A percentile compares a stretch with the other conserved stretches of the same genome.
Conservation (phyloP, 2,888 invertebrate genomes). For the Tenthredo livida region DNA sequence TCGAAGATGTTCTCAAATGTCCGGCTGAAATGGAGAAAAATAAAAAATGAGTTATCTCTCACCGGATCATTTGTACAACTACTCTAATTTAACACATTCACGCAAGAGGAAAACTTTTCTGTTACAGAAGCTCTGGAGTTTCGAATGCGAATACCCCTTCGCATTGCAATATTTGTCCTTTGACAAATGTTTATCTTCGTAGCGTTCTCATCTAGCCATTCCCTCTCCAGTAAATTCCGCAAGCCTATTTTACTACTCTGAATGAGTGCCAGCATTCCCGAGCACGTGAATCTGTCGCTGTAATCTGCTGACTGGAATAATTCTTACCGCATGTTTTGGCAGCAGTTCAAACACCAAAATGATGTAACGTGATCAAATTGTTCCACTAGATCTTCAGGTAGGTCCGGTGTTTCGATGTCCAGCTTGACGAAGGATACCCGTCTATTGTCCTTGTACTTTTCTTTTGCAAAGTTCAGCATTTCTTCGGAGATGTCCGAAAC, state of each 20-base stretch:
- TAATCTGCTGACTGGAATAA: background rate
- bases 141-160: background rate
- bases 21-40: slow-evolving; percentile 64
- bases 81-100: background rate
- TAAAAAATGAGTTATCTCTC: background rate
- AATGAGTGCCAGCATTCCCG: background rate
- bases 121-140: background rate
- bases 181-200: background rate
- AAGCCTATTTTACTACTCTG: background rate
- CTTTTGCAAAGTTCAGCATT: slow-evolving; percentile 85
- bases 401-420: slow-evolving; percentile 81
- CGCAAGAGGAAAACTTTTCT: background rate
- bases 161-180: background rate
- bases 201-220: background rate
- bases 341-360: slow-evolving; percentile 91
- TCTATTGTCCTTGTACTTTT: slow-evolving; percentile 80
- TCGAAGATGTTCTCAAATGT: slow-evolving; percentile 83
- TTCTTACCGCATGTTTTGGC: slow-evolving; percentile 84
- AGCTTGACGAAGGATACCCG: slow-evolving; percentile 77
- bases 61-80: background rate
- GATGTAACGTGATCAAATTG: slow-evolving; percentile 86
- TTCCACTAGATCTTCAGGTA: slow-evolving; percentile 79
- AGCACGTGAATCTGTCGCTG: background rate
- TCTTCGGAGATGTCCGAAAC: slow-evolving; percentile 86
- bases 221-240: background rate